phyloP scores from a whole-genome alignment of 2,888 invertebrate species.

The Zhuqinia jingwanae region DNA sequence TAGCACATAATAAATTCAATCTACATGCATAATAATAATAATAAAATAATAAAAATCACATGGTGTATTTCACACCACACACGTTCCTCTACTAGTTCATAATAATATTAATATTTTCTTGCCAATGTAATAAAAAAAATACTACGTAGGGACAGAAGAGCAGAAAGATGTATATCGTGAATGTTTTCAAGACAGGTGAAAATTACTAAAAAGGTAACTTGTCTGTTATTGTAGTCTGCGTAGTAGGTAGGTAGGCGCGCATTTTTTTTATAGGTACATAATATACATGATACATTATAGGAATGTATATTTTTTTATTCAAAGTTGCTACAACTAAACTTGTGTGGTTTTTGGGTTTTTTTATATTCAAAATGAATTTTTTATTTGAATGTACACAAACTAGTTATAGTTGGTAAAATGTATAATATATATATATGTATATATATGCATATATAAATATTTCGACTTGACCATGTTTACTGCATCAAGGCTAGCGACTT shows the following conservation, averaged over 20 bases:
- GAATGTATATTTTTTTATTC: background rate
- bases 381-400: background rate
- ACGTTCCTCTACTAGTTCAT: conserved; percentile 45
- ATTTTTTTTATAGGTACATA: background rate
- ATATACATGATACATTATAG: background rate
- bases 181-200: conserved; percentile 40
- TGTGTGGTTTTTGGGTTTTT: background rate
- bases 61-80: conserved; percentile 23
- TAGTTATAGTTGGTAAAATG: too few species aligned
- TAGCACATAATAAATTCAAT: background rate
- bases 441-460: too few species aligned
- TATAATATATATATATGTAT: too few species aligned
- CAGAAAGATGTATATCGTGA: conserved; percentile 21
- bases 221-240: background rate
- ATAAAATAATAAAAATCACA: background rate
- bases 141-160: conserved; percentile 13
- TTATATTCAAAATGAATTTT: conserved; percentile 4
- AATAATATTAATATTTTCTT: too few species aligned
- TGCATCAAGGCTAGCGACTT: conserved; percentile 39
- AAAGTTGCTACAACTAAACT: conserved; percentile 8
- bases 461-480: conserved; percentile 32
- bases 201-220: conserved; percentile 34
- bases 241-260: too few species aligned
- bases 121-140: background rate
- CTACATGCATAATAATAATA: background rate